Evolutionary conservation across 2,797 vertebrate genomes (phyloP), one percentile per base, ranked within the genome.

Genomic region (Brachyalestes nurse): DNA sequence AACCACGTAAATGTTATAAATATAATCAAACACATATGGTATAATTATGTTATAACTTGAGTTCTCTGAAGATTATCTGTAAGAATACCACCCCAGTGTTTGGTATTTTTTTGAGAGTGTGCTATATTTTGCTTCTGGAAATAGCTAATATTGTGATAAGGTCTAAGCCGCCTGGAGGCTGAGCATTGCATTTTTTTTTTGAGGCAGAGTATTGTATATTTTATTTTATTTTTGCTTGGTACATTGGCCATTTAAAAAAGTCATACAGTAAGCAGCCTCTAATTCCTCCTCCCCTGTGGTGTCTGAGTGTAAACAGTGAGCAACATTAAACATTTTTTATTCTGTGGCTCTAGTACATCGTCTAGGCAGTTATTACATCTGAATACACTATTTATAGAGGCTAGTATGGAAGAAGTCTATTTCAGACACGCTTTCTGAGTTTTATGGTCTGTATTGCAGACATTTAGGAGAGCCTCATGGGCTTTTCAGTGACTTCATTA

Each of bases 401-500:
- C 6, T 9, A 61, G 21, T 61, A 61, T 61, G 58, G 58, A 23
- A 8, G 21, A 9, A 25, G 9, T 23, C 21, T 23, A 25, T 61
- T 25, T 62, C 23, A 62, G 25, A 34, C 12, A 61, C 5, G 19
- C 34, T 34, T 34, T 34, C 34, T 34, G 53, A 21, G 21, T 21
- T 1, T 16, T 62, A 14, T 10, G 6, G 5, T 62, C 23, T 16
- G 25, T 34, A 62, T 62, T 60, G 10, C 21, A 28, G 61, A 62
- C 4, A 10, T 14, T 62, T 12, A 34, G 61, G 13, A 6, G 2
- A 62, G 14, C 28, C 7, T 14, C 6, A 61, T 17, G 61, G 28
- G 28, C 61, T 38, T 64, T 17, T 64, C 16, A 64, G 61, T 64
- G 61, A 2, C 61, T 64, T 38, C 61, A 64, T 64, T 64, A 64